Conservation (phyloP, 2,888 invertebrate species). For the Lasioglossum zephyrum region DNA sequence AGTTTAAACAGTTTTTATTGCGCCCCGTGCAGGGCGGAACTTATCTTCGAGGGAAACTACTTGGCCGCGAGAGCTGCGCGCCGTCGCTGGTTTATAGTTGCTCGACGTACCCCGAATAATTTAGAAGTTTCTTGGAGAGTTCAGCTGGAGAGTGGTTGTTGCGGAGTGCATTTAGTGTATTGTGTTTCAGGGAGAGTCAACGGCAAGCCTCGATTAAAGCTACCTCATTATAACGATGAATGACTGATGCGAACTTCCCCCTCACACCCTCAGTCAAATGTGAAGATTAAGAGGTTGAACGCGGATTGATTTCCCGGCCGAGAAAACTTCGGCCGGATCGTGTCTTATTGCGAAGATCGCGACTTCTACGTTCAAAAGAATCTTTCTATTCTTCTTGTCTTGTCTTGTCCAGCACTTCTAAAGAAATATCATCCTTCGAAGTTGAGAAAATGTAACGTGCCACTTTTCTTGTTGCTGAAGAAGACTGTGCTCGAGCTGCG, state of each 20-base stretch:
- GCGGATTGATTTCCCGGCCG: neutral
- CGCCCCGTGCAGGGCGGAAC: neutral
- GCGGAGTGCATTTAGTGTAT: constrained; percentile 8
- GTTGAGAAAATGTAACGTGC: neutral
- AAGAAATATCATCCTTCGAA: neutral
- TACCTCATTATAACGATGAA: constrained; percentile 7
- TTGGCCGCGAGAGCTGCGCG: neutral
- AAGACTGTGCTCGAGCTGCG: neutral
- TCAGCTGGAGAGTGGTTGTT: constrained; percentile 2
- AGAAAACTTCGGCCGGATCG: neutral
- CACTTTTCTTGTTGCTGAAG: neutral
- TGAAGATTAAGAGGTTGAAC: neutral
- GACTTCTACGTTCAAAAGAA: neutral
- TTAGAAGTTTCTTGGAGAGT: constrained; percentile 7
- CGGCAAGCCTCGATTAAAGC: constrained; percentile 6
- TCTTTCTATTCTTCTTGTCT: neutral
- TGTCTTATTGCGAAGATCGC: neutral
- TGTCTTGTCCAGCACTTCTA: neutral
- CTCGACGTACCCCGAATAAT: constrained; percentile 17
- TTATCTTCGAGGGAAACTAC: constrained; percentile 14
- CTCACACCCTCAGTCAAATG: neutral
- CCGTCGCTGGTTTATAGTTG: constrained; percentile 10
- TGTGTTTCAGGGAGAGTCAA: neutral
- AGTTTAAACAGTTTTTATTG: constrained; percentile 17
- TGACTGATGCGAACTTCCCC: neutral